These are phyloP conservation scores for Mercenaria mercenaria DNA, from an alignment of 1,140 invertebrate species.

Conservation along the genomic window DNA sequence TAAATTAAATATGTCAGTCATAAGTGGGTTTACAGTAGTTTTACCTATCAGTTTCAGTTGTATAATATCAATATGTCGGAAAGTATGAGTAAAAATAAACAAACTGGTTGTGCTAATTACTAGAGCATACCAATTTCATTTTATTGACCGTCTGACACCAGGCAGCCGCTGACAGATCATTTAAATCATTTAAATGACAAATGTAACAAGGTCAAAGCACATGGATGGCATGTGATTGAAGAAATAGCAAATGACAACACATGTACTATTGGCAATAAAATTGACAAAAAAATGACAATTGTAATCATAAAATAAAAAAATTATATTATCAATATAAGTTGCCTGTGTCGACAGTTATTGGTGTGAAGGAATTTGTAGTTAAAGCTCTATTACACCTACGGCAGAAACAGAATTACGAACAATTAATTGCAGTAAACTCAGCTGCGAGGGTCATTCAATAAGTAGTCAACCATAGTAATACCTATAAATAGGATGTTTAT, in stretches of 20 bases:
- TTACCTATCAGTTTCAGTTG: no score
- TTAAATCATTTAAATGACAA: constrained; percentile 10
- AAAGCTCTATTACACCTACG: no score
- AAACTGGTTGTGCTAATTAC: no score
- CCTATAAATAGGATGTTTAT: no score
- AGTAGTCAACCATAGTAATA: no score
- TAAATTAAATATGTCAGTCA: no score
- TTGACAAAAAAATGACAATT: not conserved
- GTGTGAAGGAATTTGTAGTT: not conserved
- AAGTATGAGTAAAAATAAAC: no score
- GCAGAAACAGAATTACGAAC: no score
- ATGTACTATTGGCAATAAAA: not conserved
- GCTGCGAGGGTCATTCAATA: no score
- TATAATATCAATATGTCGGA: no score
- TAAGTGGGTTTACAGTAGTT: no score
- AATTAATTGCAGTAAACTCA: no score
- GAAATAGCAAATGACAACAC: not conserved
- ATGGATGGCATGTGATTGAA: not conserved
- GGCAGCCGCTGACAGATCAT: not conserved
- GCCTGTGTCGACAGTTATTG: not conserved
- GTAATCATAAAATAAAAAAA: not conserved
- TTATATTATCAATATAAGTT: not conserved
- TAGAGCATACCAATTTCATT: not conserved
- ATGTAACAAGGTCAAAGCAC: not conserved
- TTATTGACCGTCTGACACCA: not conserved